A percentile compares a stretch with the other conserved stretches of the same genome.
Conservation (phyloP, 2,888 invertebrate genomes). For the Pammene aurita region DNA sequence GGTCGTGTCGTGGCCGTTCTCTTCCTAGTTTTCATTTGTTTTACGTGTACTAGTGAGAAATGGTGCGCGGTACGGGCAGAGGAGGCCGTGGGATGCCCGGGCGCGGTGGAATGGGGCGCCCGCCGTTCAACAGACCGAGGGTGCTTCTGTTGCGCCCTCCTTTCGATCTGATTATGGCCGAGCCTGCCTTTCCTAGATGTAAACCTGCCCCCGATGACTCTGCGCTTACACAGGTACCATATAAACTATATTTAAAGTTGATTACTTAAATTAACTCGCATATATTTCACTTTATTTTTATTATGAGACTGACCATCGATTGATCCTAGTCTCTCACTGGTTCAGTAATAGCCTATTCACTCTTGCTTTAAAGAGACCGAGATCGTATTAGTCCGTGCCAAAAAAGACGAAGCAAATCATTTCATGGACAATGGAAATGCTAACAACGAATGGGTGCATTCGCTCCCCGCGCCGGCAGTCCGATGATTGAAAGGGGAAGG, state of each 20-base stretch:
- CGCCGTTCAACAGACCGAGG: slow-evolving; percentile 74
- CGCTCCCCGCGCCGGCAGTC: too few relatives aligned
- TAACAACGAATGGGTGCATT: too few relatives aligned
- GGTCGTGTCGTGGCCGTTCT: slow-evolving; percentile 3
- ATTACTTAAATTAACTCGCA: background rate
- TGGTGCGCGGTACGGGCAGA: slow-evolving; percentile 88
- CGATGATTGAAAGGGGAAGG: too few relatives aligned
- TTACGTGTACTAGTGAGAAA: slow-evolving; percentile 56
- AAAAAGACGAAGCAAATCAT: too few relatives aligned
- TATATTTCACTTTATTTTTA: too few relatives aligned
- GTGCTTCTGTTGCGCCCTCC: slow-evolving; percentile 87
- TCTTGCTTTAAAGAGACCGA: too few relatives aligned
- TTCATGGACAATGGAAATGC: too few relatives aligned
- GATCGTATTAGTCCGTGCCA: too few relatives aligned
- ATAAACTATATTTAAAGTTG: background rate
- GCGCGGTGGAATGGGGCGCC: slow-evolving; percentile 84
- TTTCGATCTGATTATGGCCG: slow-evolving; percentile 94
- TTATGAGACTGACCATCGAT: too few relatives aligned
- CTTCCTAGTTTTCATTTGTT: slow-evolving; percentile 15
- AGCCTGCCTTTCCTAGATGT: slow-evolving; percentile 94
- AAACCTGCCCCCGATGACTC: slow-evolving; percentile 91
- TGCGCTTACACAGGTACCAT: slow-evolving; percentile 88
- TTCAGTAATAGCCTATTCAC: too few relatives aligned
- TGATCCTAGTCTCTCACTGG: too few relatives aligned
- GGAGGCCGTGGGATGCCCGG: slow-evolving; percentile 87